These are phyloP conservation scores for Tinamus guttatus DNA, from an alignment of 2,113 vertebrate genomes.

Conservation along the genomic window DNA sequence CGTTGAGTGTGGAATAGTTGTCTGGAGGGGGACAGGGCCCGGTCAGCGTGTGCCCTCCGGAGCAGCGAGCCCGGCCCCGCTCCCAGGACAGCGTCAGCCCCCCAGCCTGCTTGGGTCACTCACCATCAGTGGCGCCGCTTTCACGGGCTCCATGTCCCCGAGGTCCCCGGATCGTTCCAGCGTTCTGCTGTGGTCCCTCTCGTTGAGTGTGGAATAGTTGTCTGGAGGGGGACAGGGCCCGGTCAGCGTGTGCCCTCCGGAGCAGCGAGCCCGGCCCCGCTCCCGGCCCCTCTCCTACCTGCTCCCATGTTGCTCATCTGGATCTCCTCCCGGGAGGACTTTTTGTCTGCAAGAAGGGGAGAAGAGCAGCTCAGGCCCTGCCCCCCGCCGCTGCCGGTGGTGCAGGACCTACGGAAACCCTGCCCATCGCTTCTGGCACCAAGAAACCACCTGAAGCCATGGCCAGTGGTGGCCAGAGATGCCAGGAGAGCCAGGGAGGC, in stretches of 20 bases:
- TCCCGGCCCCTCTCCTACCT: constrained; percentile 76
- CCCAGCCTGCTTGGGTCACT: background rate
- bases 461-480: background rate
- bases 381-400: background rate
- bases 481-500: background rate
- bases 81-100: background rate
- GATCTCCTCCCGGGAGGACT: constrained; percentile 91
- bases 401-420: fast-evolving
- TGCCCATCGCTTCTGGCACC: background rate
- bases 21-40: background rate
- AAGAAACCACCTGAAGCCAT: background rate
- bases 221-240: background rate
- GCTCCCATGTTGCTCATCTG: constrained; percentile 93
- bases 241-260: fast-evolving
- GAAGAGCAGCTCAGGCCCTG: constrained; percentile 42
- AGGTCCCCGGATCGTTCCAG: constrained; percentile 88
- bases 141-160: constrained; percentile 84
- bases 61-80: background rate
- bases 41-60: fast-evolving
- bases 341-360: constrained; percentile 80
- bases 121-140: constrained; percentile 82
- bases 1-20: constrained; percentile 91
- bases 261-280: background rate
- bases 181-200: constrained; percentile 89
- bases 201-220: constrained; percentile 91